phyloP scores from a whole-genome alignment of 2,797 vertebrate genomes.

The Pantherophis vulpinus region DNA sequence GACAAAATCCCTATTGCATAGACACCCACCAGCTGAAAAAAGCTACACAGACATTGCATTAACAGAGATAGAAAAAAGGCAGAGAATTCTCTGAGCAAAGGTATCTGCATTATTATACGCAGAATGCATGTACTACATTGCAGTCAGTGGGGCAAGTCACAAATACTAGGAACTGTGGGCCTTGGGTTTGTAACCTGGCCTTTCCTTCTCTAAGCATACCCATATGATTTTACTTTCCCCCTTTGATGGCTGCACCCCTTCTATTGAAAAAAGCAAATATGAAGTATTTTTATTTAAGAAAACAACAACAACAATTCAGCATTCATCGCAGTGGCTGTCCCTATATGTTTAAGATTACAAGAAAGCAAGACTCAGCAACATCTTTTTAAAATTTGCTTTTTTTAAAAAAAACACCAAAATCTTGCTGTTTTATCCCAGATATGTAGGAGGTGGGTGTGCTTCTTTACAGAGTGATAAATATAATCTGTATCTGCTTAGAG shows the following conservation, averaged over 20 bases:
- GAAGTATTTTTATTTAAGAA: neutral
- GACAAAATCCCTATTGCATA: neutral
- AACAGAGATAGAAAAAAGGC: neutral
- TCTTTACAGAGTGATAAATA: neutral
- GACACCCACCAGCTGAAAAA: slow-evolving; percentile 14
- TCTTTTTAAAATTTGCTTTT: neutral
- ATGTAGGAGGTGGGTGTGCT: neutral
- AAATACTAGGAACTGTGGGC: neutral
- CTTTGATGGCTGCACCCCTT: neutral
- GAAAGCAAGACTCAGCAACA: neutral
- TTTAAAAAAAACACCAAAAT: neutral
- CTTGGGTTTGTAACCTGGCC: neutral
- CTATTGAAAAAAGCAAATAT: neutral
- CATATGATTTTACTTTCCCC: neutral
- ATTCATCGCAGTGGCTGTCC: neutral
- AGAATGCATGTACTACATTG: neutral
- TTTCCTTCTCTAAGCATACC: neutral
- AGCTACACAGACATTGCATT: neutral
- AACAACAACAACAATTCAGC: too few relatives aligned
- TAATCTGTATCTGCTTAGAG: neutral
- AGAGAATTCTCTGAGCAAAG: neutral
- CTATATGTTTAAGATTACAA: neutral
- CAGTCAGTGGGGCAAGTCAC: neutral
- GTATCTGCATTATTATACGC: neutral
- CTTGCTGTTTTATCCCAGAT: neutral